Evolutionary conservation across 2,113 vertebrate species (phyloP).

Genomic region (Cinclus cinclus): DNA sequence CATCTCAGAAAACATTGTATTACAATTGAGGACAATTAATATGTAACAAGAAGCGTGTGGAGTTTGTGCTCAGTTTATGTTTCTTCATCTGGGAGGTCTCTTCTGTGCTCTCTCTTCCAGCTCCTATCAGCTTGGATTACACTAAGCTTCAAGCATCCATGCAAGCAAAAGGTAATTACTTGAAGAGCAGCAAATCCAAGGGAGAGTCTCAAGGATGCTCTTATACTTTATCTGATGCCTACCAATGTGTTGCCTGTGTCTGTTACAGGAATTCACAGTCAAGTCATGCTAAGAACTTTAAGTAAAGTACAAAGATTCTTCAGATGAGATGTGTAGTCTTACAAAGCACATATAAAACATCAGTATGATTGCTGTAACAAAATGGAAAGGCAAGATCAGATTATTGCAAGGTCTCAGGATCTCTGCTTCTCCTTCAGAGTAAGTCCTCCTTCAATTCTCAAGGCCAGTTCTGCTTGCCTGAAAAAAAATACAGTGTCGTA

Average conservation of each 20-base stretch:
- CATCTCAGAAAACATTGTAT: background rate
- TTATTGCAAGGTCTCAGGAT: background rate
- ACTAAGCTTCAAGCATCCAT: background rate
- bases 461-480: background rate
- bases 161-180: background rate
- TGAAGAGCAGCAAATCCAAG: background rate
- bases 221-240: background rate
- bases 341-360: background rate
- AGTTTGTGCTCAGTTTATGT: background rate
- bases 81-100: background rate
- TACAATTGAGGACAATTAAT: slow-evolving; percentile 28
- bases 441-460: background rate
- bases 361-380: background rate
- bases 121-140: slow-evolving; percentile 28
- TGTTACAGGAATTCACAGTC: background rate
- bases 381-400: background rate
- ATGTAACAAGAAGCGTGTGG: background rate
- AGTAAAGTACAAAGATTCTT: background rate
- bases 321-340: background rate
- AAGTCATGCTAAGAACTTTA: background rate
- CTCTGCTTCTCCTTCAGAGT: background rate
- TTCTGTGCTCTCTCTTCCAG: slow-evolving; percentile 1
- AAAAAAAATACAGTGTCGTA: background rate
- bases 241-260: background rate
- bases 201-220: background rate